Evolutionary conservation across 1,140 invertebrate species (phyloP).

Genomic region (Platorchestia sp.): DNA sequence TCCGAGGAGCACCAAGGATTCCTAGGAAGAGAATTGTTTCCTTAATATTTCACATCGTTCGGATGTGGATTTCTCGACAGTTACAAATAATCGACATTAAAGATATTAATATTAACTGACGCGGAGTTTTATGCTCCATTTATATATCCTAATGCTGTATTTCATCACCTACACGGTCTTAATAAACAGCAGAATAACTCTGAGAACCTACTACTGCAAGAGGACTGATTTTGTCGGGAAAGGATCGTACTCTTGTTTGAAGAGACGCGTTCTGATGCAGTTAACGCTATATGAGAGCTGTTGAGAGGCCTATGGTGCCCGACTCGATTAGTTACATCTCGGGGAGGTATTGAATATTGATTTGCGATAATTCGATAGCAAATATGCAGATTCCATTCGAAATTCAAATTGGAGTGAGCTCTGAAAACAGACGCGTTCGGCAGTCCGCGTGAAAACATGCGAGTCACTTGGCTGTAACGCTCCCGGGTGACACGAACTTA

Average conservation of each 20-base stretch:
- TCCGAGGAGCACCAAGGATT: too few relatives aligned
- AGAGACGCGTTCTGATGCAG: slow-evolving; percentile 30
- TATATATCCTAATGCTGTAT: neutral
- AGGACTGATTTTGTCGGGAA: neutral
- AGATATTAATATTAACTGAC: too few relatives aligned
- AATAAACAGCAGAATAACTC: neutral
- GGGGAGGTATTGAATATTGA: slow-evolving; percentile 48
- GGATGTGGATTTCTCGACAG: too few relatives aligned
- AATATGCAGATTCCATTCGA: slow-evolving; percentile 52
- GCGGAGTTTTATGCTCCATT: neutral
- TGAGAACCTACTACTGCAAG: neutral
- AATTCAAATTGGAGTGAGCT: slow-evolving; percentile 49
- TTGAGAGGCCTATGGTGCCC: slow-evolving; percentile 16
- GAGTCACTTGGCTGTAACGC: neutral
- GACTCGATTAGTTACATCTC: slow-evolving; percentile 49
- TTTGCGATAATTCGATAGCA: slow-evolving; percentile 53
- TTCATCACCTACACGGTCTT: neutral
- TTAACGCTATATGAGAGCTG: neutral
- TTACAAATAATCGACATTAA: too few relatives aligned
- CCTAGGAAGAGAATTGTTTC: too few relatives aligned
- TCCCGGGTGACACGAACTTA: neutral
- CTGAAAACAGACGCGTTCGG: slow-evolving; percentile 47
- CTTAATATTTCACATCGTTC: too few relatives aligned
- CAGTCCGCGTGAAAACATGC: neutral
- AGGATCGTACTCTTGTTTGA: neutral